Evolutionary conservation across 2,113 vertebrate genomes (phyloP).

Genomic region (Stigmatopora nigra): DNA sequence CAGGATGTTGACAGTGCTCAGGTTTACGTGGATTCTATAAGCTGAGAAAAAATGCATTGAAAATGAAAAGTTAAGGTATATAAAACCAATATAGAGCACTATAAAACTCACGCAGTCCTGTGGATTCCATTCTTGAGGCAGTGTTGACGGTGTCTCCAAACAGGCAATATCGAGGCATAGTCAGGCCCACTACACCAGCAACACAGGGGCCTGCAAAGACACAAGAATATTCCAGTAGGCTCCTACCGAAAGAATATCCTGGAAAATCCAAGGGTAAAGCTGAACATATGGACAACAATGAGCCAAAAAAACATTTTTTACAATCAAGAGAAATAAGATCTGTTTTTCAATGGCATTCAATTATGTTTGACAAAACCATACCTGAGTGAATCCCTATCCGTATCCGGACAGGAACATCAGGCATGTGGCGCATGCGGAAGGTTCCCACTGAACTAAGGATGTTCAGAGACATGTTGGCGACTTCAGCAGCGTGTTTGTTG

Average conservation of each 20-base stretch:
- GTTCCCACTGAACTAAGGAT: constrained; percentile 86
- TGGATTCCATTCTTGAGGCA: constrained; percentile 87
- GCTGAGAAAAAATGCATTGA: constrained; percentile 61
- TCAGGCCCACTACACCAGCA: constrained; percentile 83
- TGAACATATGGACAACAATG: background rate
- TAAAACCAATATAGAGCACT: background rate
- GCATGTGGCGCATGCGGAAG: constrained; percentile 89
- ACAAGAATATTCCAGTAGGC: background rate
- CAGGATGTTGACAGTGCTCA: constrained; percentile 81
- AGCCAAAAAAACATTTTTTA: too few relatives aligned
- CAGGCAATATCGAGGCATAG: constrained; percentile 91
- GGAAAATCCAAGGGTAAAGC: background rate
- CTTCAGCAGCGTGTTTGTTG: constrained; percentile 85
- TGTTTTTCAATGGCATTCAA: background rate
- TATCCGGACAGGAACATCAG: constrained; percentile 83
- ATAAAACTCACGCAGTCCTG: constrained; percentile 79
- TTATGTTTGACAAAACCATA: constrained; percentile 26
- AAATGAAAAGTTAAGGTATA: background rate
- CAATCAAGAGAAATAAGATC: background rate
- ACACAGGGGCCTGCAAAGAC: constrained; percentile 76
- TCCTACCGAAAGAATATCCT: background rate
- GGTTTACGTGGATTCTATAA: constrained; percentile 87
- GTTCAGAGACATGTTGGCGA: constrained; percentile 89
- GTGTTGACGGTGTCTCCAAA: constrained; percentile 93
- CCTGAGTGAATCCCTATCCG: constrained; percentile 87